phyloP scores from a whole-genome alignment of 2,888 invertebrate genomes.

The Monoplex corrugatus region DNA sequence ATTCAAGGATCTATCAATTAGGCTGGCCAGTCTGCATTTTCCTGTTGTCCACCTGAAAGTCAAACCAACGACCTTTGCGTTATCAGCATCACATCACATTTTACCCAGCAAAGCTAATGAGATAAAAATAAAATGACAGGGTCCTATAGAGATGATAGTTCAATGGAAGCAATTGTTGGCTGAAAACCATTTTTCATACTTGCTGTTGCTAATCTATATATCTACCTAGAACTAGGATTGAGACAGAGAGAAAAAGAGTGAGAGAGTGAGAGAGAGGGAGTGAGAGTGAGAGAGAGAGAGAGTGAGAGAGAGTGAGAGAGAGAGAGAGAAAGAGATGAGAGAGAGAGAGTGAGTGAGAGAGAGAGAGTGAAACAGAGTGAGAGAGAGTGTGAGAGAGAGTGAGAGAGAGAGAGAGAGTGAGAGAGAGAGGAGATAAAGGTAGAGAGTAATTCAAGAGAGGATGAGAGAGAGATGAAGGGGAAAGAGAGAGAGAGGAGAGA shows the following conservation, averaged over 20 bases:
- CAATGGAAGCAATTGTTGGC: no score
- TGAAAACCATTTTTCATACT: no score
- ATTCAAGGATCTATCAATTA: no score
- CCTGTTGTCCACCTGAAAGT: no score
- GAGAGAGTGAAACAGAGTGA: neutral
- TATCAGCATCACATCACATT: no score
- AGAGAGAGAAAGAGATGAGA: neutral
- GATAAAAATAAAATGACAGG: neutral
- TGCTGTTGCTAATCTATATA: no score
- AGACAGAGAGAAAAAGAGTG: neutral
- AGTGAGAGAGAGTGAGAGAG: neutral
- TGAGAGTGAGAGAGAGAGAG: neutral
- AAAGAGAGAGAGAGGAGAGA: neutral
- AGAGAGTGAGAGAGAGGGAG: neutral
- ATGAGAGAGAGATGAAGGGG: neutral
- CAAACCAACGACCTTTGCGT: no score
- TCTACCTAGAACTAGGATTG: no score
- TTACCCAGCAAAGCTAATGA: no score
- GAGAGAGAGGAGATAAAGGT: neutral
- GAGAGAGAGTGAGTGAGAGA: neutral
- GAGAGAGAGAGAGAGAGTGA: slow-evolving; percentile 6
- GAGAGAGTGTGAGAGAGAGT: neutral
- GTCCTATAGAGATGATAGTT: neutral
- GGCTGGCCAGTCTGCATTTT: no score
- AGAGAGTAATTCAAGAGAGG: neutral